Evolutionary conservation across 2,113 vertebrate species (phyloP).

Genomic region (Festucalex cinctus): DNA sequence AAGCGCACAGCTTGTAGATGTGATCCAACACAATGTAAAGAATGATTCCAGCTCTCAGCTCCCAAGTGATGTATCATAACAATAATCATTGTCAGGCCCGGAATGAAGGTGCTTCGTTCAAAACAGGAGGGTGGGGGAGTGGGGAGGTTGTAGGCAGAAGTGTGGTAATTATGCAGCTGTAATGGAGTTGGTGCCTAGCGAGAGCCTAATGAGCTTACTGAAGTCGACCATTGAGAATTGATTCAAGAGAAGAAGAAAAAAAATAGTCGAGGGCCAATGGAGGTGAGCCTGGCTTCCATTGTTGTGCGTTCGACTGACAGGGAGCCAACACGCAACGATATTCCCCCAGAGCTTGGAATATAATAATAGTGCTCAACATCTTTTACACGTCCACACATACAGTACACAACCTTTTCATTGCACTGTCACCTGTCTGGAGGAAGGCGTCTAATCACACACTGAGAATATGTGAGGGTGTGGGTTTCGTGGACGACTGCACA

Average conservation of each 20-base stretch:
- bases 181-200: slow-evolving; percentile 67
- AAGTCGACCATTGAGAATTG: slow-evolving; percentile 74
- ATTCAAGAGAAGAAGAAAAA: slow-evolving; percentile 56
- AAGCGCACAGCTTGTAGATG: slow-evolving; percentile 8
- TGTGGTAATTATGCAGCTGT: slow-evolving; percentile 71
- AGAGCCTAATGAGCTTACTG: slow-evolving; percentile 77
- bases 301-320: slow-evolving; percentile 74
- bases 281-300: slow-evolving; percentile 69
- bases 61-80: slow-evolving; percentile 67
- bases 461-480: slow-evolving; percentile 4
- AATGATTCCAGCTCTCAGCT: slow-evolving; percentile 45
- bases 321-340: slow-evolving; percentile 48
- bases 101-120: slow-evolving; percentile 67
- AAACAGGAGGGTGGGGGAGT: slow-evolving; percentile 7
- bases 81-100: slow-evolving; percentile 69
- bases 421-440: slow-evolving; percentile 47
- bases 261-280: slow-evolving; percentile 51
- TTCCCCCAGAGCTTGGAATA: slow-evolving; percentile 55
- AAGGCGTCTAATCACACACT: slow-evolving; percentile 41
- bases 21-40: slow-evolving; percentile 22
- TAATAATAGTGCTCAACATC: slow-evolving; percentile 64
- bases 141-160: slow-evolving; percentile 56
- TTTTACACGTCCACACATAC: slow-evolving; percentile 45
- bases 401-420: slow-evolving; percentile 44
- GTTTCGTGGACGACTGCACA: slow-evolving; percentile 24